These are phyloP conservation scores for Smittia sp. DNA, from an alignment of 2,888 invertebrate species.

Conservation along the genomic window DNA sequence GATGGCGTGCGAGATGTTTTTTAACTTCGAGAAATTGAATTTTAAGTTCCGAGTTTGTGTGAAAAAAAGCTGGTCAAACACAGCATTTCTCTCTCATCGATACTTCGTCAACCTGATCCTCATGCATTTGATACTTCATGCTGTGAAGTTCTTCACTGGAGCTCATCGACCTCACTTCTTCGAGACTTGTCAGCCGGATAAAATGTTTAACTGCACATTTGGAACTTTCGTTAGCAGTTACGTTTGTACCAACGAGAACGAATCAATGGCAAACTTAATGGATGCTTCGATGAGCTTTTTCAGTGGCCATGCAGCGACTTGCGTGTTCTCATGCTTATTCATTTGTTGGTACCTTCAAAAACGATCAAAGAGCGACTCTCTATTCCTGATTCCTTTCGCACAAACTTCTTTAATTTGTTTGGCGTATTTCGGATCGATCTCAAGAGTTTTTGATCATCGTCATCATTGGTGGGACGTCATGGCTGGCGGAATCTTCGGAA, in stretches of 20 bases:
- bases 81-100: slow-evolving; percentile 4
- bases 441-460: slow-evolving; percentile 36
- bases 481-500: slow-evolving; percentile 19
- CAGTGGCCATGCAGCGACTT: slow-evolving; percentile 31
- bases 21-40: background rate
- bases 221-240: slow-evolving; percentile 6
- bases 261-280: background rate
- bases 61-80: background rate
- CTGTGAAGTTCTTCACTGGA: slow-evolving; percentile 28
- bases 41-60: background rate
- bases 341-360: slow-evolving; percentile 27
- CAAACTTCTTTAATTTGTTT: slow-evolving; percentile 4
- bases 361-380: background rate
- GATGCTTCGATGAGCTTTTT: slow-evolving; percentile 31
- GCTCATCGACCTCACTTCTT: slow-evolving; percentile 32
- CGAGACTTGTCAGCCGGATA: slow-evolving; percentile 29
- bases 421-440: slow-evolving; percentile 20
- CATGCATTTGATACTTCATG: slow-evolving; percentile 8
- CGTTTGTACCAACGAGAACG: slow-evolving; percentile 4
- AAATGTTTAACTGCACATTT: background rate
- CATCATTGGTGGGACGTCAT: slow-evolving; percentile 19
- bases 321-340: slow-evolving; percentile 14
- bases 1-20: background rate
- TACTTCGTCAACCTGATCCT: background rate
- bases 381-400: slow-evolving; percentile 19